These are phyloP conservation scores for Luscinia luscinia DNA, from an alignment of 2,797 vertebrate genomes.

Conservation along the genomic window DNA sequence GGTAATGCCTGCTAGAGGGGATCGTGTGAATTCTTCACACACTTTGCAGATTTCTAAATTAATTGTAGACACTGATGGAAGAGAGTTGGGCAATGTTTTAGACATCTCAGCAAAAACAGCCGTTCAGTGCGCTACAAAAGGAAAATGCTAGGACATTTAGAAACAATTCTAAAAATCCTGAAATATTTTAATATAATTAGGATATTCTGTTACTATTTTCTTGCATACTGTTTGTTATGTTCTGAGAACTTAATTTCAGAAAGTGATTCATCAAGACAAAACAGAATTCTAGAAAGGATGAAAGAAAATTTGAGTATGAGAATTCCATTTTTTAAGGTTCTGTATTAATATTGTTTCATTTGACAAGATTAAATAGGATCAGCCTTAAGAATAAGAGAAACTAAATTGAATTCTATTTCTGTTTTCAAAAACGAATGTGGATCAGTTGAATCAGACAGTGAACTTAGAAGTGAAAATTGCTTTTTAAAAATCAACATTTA, in stretches of 20 bases:
- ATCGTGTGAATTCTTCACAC: constrained; percentile 16
- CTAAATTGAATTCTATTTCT: not conserved
- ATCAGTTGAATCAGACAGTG: not conserved
- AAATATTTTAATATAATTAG: not conserved
- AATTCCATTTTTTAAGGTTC: not conserved
- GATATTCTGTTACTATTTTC: not conserved
- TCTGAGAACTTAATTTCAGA: not conserved
- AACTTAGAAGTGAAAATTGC: not conserved
- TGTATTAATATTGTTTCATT: not conserved
- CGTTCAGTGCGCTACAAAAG: not conserved
- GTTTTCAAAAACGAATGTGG: not conserved
- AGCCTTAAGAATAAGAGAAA: not conserved
- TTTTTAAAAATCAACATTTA: not conserved
- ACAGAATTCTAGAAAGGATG: not conserved
- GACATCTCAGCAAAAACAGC: not conserved
- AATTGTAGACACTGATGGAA: not conserved
- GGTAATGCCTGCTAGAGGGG: not conserved
- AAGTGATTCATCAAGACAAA: not conserved
- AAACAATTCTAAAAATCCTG: not conserved
- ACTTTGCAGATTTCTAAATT: constrained; percentile 5
- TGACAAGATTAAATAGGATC: not conserved
- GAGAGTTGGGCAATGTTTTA: not conserved
- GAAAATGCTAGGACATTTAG: not conserved
- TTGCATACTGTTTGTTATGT: not conserved
- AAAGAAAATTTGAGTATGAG: not conserved